Percentiles rank a stretch among this genome's conserved stretches.
phyloP scores from a whole-genome alignment of 2,113 vertebrate species.

The Myodes glareolus region DNA sequence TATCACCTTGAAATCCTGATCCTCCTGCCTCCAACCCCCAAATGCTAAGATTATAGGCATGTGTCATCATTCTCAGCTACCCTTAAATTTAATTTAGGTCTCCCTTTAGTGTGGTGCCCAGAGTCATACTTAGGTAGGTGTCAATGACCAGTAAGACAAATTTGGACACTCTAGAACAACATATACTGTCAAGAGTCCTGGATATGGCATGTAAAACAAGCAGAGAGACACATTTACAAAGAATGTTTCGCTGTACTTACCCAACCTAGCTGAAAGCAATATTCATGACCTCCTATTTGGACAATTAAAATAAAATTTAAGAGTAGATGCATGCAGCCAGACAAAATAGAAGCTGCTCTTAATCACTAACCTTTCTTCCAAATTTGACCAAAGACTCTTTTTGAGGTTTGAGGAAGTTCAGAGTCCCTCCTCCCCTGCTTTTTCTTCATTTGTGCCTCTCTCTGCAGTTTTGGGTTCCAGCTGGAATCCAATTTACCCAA shows the following conservation, averaged over 20 bases:
- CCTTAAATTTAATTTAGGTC: constrained; percentile 28
- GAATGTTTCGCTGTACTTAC: constrained; percentile 25
- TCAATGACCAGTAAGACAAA: background rate
- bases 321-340: constrained; percentile 53
- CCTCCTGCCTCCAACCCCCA: background rate
- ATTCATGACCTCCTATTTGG: constrained; percentile 67
- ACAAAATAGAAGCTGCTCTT: constrained; percentile 75
- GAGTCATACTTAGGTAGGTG: constrained; percentile 4
- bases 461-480: constrained; percentile 76
- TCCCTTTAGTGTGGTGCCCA: background rate
- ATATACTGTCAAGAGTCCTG: background rate
- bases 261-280: constrained; percentile 56
- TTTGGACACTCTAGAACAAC: background rate
- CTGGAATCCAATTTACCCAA: constrained; percentile 69
- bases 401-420: constrained; percentile 70
- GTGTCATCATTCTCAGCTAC: background rate
- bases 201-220: constrained; percentile 1
- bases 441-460: constrained; percentile 75
- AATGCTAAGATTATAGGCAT: background rate
- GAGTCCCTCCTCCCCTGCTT: background rate
- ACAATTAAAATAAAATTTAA: constrained; percentile 61
- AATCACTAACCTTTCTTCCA: constrained; percentile 72
- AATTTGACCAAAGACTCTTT: constrained; percentile 69
- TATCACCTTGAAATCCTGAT: background rate
- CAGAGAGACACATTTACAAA: constrained; percentile 33